phyloP scores from a whole-genome alignment of 1,140 invertebrate genomes.

The Bombus confusus region DNA sequence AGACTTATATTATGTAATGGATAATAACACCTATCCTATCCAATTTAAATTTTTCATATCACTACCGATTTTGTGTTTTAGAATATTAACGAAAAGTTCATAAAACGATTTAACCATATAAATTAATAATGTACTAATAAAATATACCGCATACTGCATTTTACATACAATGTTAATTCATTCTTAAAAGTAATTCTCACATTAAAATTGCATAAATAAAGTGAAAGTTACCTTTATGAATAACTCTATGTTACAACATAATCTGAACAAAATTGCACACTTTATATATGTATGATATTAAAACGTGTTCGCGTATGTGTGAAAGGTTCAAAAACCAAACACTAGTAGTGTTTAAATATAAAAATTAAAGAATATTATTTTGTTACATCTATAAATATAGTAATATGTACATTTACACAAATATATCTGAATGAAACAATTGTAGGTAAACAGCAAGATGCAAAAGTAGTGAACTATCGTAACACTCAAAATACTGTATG shows the following conservation, averaged over 20 bases:
- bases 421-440: slow-evolving; percentile 15
- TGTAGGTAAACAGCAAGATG: not conserved
- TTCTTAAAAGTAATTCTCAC: slow-evolving; percentile 42
- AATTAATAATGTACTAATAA: slow-evolving; percentile 31
- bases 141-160: slow-evolving; percentile 3
- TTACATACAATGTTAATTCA: not conserved
- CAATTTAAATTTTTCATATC: slow-evolving; percentile 7
- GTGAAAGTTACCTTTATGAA: slow-evolving; percentile 30
- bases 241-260: slow-evolving; percentile 35
- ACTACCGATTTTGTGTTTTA: slow-evolving; percentile 6
- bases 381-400: not conserved
- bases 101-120: slow-evolving; percentile 27
- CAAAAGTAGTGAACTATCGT: slow-evolving; percentile 14
- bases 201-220: slow-evolving; percentile 9
- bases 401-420: slow-evolving; percentile 25
- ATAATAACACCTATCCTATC: slow-evolving; percentile 37
- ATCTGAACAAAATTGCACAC: slow-evolving; percentile 41
- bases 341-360: not conserved
- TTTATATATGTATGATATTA: slow-evolving; percentile 32
- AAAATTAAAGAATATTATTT: not conserved
- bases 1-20: slow-evolving; percentile 21
- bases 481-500: slow-evolving; percentile 6
- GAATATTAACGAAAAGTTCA: not conserved
- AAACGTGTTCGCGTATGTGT: slow-evolving; percentile 13
- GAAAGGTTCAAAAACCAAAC: slow-evolving; percentile 39